Percentiles rank a stretch among this genome's conserved stretches.
Evolutionary conservation across 2,113 vertebrate genomes (phyloP).

Genomic region (Gorsachius goisagi): DNA sequence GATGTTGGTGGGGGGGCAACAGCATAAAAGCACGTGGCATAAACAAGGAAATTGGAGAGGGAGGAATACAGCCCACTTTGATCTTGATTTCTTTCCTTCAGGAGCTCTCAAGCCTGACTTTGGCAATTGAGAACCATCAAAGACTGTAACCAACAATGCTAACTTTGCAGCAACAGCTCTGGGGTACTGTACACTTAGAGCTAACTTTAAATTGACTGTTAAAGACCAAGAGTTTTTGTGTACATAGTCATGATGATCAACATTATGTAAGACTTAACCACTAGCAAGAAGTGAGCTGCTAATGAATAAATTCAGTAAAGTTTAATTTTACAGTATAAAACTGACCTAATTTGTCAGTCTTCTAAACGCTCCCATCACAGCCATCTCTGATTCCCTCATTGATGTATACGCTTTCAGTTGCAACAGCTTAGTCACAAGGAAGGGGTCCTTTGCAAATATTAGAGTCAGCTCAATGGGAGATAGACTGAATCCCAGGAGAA

Average conservation of each 20-base stretch:
- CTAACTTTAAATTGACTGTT: background rate
- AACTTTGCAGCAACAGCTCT: background rate
- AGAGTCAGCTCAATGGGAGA: background rate
- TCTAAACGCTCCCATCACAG: background rate
- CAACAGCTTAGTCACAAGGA: background rate
- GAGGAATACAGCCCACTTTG: background rate
- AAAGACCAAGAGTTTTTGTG: background rate
- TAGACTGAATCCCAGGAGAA: background rate
- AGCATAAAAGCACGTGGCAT: background rate
- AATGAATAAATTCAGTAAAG: background rate
- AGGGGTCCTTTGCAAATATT: background rate
- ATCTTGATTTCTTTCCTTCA: background rate
- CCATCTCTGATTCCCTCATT: background rate
- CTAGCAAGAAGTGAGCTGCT: background rate
- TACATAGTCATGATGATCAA: background rate
- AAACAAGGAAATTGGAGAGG: background rate
- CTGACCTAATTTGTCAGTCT: background rate
- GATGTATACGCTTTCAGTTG: background rate
- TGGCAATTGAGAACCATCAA: background rate
- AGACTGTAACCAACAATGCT: background rate
- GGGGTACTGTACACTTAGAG: background rate
- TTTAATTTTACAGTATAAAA: background rate
- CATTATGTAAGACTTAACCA: background rate
- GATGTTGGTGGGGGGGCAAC: background rate
- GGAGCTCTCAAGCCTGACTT: background rate